Conservation (phyloP, 2,888 invertebrate genomes). For the Emmelina monodactyla region DNA sequence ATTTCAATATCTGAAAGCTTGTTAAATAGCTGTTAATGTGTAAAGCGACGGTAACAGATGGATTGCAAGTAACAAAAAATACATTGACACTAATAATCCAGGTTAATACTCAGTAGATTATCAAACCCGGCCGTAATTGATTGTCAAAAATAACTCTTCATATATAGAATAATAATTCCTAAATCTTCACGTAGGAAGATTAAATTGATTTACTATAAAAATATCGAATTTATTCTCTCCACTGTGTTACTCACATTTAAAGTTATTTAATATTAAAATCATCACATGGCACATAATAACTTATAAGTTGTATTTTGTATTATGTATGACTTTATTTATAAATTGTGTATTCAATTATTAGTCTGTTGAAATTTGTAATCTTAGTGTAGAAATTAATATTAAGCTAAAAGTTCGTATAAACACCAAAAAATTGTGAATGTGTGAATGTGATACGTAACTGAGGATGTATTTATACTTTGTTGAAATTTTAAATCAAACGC, state of each 20-base stretch:
- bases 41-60: too few species aligned
- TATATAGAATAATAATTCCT: too few species aligned
- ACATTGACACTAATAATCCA: too few species aligned
- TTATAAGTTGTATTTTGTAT: neutral
- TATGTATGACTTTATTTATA: neutral
- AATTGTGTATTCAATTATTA: neutral
- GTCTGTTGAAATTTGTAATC: neutral
- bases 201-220: neutral
- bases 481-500: too few species aligned
- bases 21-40: too few species aligned
- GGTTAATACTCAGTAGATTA: too few species aligned
- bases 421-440: neutral
- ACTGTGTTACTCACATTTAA: slow-evolving; percentile 1
- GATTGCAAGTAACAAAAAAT: too few species aligned
- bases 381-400: neutral
- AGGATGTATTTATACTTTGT: too few species aligned
- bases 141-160: too few species aligned
- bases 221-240: neutral
- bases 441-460: neutral
- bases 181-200: neutral
- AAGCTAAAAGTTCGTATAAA: neutral
- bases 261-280: neutral
- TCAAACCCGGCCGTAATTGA: too few species aligned
- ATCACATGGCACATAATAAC: neutral
- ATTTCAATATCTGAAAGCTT: too few species aligned